A percentile compares a stretch with the other conserved stretches of the same genome.
Conservation (phyloP, 2,113 vertebrate genomes). For the Chitala chitala region DNA sequence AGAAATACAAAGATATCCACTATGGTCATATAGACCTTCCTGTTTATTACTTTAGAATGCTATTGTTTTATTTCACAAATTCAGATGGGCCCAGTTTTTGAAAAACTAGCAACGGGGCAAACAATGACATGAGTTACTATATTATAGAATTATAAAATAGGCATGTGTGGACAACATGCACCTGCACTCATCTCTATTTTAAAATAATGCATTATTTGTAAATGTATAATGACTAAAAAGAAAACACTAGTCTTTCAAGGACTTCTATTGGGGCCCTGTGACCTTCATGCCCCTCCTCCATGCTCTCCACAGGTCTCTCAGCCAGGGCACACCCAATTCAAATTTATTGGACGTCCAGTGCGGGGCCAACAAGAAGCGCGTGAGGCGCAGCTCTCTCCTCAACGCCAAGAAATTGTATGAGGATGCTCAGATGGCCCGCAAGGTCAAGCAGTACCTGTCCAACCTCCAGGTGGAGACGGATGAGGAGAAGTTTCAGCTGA, state of each 20-base stretch:
- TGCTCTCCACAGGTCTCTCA: conserved; percentile 71
- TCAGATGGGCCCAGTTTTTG: too few relatives aligned
- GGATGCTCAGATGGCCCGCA: conserved; percentile 92
- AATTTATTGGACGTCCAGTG: conserved; percentile 91
- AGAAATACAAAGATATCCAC: too few relatives aligned
- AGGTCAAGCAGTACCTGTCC: conserved; percentile 91
- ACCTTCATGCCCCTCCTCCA: neutral
- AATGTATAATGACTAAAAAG: too few relatives aligned
- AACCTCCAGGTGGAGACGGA: conserved; percentile 82
- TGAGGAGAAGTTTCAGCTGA: conserved; percentile 87
- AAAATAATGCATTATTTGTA: too few relatives aligned
- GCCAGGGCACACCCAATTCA: conserved; percentile 94
- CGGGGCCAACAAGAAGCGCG: conserved; percentile 84
- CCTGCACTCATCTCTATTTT: too few relatives aligned
- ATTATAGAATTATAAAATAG: too few relatives aligned
- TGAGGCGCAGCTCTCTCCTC: conserved; percentile 85
- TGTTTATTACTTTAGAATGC: neutral
- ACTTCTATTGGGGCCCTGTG: neutral
- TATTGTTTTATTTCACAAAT: too few relatives aligned
- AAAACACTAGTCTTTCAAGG: too few relatives aligned
- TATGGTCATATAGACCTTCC: too few relatives aligned
- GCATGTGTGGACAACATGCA: too few relatives aligned
- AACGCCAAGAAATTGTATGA: conserved; percentile 96
- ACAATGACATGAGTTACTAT: too few relatives aligned
- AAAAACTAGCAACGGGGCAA: too few relatives aligned